Evolutionary conservation across 2,797 vertebrate genomes (phyloP).

Genomic region (Pyrrhura leucotis): DNA sequence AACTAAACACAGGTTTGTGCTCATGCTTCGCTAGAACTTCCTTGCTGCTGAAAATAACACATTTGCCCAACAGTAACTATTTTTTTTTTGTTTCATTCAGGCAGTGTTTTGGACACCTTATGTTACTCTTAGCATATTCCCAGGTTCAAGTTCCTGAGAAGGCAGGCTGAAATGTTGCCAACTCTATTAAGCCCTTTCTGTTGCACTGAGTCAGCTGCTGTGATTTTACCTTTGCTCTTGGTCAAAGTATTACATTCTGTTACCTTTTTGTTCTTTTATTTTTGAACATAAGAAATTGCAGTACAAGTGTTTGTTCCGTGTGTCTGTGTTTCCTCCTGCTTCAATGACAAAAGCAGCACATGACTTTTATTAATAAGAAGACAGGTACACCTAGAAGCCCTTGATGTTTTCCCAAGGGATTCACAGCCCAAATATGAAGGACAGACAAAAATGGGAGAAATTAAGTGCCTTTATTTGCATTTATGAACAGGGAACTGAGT

Average conservation of each 20-base stretch:
- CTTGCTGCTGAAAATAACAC: neutral
- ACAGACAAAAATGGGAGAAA: neutral
- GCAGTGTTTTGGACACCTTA: neutral
- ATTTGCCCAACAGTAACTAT: neutral
- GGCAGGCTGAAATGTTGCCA: neutral
- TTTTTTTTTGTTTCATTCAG: neutral
- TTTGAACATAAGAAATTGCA: neutral
- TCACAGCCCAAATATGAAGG: neutral
- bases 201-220: conserved; percentile 45
- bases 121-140: neutral
- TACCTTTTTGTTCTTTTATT: conserved; percentile 14
- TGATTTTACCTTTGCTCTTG: conserved; percentile 57
- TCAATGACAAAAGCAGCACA: neutral
- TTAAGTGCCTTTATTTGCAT: neutral
- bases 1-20: neutral
- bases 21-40: neutral
- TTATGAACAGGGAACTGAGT: neutral
- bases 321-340: conserved; percentile 20
- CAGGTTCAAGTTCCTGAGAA: neutral
- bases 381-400: neutral
- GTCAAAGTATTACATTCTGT: conserved; percentile 9
- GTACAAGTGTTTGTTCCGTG: neutral
- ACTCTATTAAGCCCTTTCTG: conserved; percentile 11
- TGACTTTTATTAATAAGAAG: conserved; percentile 12
- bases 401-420: conserved; percentile 7